Conservation (phyloP, 2,113 vertebrate species). For the Gavialis gangeticus region DNA sequence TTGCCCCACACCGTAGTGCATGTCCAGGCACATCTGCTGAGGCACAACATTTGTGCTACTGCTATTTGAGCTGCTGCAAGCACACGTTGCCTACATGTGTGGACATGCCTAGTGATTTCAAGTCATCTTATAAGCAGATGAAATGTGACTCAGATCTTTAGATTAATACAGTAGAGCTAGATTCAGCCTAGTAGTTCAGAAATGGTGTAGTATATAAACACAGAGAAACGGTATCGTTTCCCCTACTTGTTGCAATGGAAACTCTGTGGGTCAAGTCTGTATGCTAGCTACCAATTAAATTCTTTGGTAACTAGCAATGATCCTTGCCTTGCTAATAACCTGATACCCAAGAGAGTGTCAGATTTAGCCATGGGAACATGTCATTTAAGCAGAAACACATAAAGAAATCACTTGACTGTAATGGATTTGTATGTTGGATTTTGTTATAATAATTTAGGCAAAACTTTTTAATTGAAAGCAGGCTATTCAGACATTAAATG, state of each 20-base stretch:
- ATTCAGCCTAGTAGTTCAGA: background rate
- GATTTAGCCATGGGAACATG: background rate
- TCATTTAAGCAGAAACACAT: background rate
- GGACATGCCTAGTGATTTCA: too few species aligned
- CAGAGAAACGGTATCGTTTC: background rate
- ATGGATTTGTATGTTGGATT: slow-evolving; percentile 18
- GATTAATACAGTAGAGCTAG: background rate
- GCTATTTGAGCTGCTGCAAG: too few species aligned
- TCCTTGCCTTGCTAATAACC: background rate
- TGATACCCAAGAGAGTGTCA: background rate
- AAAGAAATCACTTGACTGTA: background rate
- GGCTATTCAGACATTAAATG: slow-evolving; percentile 52
- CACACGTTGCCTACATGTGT: too few species aligned
- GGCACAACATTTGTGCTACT: too few species aligned
- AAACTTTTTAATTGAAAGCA: slow-evolving; percentile 36
- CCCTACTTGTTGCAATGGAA: background rate
- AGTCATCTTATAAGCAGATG: background rate
- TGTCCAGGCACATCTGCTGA: too few species aligned
- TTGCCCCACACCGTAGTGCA: too few species aligned
- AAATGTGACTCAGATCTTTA: background rate
- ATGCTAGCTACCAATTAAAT: background rate
- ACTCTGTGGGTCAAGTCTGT: accelerated
- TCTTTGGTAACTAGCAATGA: background rate
- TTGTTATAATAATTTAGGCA: background rate
- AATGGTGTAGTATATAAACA: background rate